Evolutionary conservation across 2,797 vertebrate species (phyloP).

Genomic region (Lithobates pipiens): DNA sequence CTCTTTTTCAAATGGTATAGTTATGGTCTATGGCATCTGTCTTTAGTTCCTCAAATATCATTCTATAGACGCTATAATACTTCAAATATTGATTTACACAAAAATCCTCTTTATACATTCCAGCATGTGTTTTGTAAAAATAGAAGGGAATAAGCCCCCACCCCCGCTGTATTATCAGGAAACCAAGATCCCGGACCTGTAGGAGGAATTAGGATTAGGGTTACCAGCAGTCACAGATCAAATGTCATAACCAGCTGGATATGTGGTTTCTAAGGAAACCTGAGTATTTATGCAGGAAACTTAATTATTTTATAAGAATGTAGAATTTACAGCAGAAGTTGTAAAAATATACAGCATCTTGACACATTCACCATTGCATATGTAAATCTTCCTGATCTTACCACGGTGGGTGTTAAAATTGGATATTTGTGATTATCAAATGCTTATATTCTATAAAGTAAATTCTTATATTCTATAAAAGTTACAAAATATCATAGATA

Average conservation of each 20-base stretch:
- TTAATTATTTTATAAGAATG: neutral
- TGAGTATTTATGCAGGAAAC: neutral
- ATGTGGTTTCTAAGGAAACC: neutral
- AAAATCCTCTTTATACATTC: too few relatives aligned
- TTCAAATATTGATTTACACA: too few relatives aligned
- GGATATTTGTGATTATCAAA: too few relatives aligned
- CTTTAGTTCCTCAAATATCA: too few relatives aligned
- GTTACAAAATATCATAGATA: too few relatives aligned
- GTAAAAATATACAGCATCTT: neutral
- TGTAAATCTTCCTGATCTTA: too few relatives aligned
- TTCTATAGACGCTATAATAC: too few relatives aligned
- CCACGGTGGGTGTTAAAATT: too few relatives aligned
- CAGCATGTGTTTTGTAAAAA: neutral
- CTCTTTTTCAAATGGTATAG: too few relatives aligned
- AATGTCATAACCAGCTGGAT: slow-evolving; percentile 53
- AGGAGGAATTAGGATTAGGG: slow-evolving; percentile 40
- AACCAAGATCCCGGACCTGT: slow-evolving; percentile 28
- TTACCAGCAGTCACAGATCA: slow-evolving; percentile 31
- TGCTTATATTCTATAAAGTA: too few relatives aligned
- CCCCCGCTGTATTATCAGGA: slow-evolving; percentile 20
- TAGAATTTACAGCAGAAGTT: neutral
- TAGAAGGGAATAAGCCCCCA: neutral
- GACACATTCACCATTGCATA: neutral
- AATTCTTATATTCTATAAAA: too few relatives aligned
- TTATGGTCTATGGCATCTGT: too few relatives aligned